Evolutionary conservation across 92 coral and sea anemone species (phyloP), one percentile per base, ranked within the genome.

Genomic region (Porites rus): DNA sequence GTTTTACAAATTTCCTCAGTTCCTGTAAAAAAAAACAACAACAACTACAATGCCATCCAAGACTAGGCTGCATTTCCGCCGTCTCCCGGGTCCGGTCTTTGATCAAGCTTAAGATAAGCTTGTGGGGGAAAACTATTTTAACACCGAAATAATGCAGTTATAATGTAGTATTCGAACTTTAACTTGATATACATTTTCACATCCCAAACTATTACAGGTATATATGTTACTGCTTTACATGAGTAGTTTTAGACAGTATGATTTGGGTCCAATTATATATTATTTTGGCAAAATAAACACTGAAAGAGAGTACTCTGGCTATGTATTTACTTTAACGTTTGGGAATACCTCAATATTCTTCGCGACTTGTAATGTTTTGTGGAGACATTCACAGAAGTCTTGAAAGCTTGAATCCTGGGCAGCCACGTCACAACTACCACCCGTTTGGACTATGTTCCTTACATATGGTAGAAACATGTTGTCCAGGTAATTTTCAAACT

Each of bases 381-480:
- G 20, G 12, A 84, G 74, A 61, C 81, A 84, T 13, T 56, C 50
- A n/a, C 65, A 73, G 73, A 84, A 84, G 11, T 84, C 81, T 59
- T 58, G 10, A 64, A 84, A 74, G n/a, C 79, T 79, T 38, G 67
- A 18, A 10, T 54, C 18, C 38, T 84, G 51, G 72, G 65, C 88
- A 78, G 76, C 20, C 31, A 56, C 69, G 7, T 66, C 80, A 22
- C 19, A 25, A 25, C 28, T 3, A 65, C 83, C 63, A 14, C 63
- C 43, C 1, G 69, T 24, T 10, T 9, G 43, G 61, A 85, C 11
- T 43, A 85, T 21, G n/a, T 75, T 85, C 6, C 89, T 80, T 46
- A 86, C 84, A 25, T 76, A 86, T 50, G 84, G 89, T 6, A 86
- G 89, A 77, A 86, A 86, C 19, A 63, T 68, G 58, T 86, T 73